These are phyloP conservation scores for Noctua pronuba DNA, from an alignment of 2,888 invertebrate genomes.

Conservation along the genomic window DNA sequence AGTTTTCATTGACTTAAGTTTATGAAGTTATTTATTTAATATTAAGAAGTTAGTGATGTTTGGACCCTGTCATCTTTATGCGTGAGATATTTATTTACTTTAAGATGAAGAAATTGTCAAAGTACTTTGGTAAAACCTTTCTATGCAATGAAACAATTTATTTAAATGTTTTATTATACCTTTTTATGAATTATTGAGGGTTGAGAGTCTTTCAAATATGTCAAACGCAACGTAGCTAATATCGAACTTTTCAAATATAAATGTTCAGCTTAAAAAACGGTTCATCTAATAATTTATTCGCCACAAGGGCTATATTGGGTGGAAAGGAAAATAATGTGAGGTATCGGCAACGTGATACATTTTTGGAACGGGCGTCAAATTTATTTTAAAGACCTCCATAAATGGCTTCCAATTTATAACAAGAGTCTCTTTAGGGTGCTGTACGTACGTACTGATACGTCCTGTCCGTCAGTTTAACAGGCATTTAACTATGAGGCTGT, in stretches of 20 bases:
- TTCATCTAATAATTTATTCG: constrained; percentile 31
- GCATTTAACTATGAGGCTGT: not conserved
- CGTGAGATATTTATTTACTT: not conserved
- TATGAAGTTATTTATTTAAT: constrained; percentile 3
- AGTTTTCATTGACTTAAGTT: constrained; percentile 3
- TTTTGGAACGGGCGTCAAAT: constrained; percentile 24
- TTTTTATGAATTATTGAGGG: constrained; percentile 21
- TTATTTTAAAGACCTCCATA: constrained; percentile 13
- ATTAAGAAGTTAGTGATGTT: not conserved
- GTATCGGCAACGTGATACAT: constrained; percentile 33
- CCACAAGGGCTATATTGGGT: constrained; percentile 19
- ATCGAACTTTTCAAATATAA: constrained; percentile 17
- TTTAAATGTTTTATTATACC: constrained; percentile 4
- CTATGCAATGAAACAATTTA: not conserved
- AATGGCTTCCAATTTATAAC: constrained; percentile 6
- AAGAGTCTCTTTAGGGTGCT: not conserved
- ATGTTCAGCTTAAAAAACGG: constrained; percentile 16
- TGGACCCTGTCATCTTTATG: not conserved
- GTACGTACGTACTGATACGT: too few species aligned
- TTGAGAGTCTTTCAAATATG: constrained; percentile 6
- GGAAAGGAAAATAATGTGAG: constrained; percentile 32
- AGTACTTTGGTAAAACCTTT: not conserved
- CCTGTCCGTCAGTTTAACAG: not conserved
- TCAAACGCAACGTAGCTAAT: not conserved
- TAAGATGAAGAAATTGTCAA: not conserved